Evolutionary conservation across 2,113 vertebrate species (phyloP).

Genomic region (Zosterops borbonicus): DNA sequence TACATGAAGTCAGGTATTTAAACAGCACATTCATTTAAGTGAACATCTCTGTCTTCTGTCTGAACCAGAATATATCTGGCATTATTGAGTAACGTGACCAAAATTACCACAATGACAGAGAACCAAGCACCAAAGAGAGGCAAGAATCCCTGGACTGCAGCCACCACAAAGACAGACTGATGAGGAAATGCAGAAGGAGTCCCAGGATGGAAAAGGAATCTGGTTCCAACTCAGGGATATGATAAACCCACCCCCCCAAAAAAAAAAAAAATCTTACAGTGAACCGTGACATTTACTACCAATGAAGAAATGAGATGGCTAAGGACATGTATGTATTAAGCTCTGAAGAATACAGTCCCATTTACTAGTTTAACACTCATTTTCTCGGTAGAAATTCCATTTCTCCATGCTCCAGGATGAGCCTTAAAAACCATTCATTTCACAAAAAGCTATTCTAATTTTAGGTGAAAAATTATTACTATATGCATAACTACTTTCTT

Average conservation of each 20-base stretch:
- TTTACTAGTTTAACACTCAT: background rate
- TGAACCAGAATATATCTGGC: background rate
- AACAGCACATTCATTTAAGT: background rate
- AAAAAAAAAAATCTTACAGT: background rate
- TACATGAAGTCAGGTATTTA: background rate
- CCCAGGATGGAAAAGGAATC: background rate
- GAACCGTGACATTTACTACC: accelerated
- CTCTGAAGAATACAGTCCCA: background rate
- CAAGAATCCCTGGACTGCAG: background rate
- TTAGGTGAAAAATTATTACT: background rate
- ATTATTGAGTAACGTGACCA: background rate
- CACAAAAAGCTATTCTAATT: background rate
- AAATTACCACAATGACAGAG: background rate
- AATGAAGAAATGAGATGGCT: background rate
- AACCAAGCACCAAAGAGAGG: background rate
- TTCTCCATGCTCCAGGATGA: background rate
- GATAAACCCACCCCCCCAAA: background rate
- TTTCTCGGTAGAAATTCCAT: background rate
- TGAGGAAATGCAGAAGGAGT: background rate
- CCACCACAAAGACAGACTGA: background rate
- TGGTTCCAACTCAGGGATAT: background rate
- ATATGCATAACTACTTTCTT: background rate
- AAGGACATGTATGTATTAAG: background rate
- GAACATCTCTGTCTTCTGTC: background rate
- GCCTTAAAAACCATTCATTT: background rate